Conservation (phyloP, 2,797 vertebrate species). For the Amblyopsis hoosieri region DNA sequence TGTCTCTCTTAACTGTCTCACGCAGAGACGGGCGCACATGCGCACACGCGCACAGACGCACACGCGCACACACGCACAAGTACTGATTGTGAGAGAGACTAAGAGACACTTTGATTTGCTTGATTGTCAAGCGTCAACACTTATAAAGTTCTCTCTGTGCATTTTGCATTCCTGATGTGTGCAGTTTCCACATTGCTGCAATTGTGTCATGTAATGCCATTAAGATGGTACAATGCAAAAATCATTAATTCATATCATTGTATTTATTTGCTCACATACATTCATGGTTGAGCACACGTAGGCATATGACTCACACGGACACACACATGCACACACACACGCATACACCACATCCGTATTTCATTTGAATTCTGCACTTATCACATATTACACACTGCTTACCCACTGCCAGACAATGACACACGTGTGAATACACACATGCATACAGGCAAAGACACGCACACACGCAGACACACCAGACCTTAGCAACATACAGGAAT, state of each 20-base stretch:
- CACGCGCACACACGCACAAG: background rate
- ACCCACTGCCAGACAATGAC: background rate
- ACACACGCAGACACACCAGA: conserved; percentile 29
- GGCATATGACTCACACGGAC: conserved; percentile 14
- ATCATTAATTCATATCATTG: no score
- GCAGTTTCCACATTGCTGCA: no score
- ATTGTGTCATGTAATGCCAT: no score
- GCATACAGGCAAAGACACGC: background rate
- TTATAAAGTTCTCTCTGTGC: no score
- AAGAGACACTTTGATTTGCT: no score
- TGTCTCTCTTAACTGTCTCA: conserved; percentile 15
- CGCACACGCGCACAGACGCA: conserved; percentile 10
- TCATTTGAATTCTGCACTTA: no score
- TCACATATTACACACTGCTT: no score
- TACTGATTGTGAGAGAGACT: no score
- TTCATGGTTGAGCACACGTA: conserved; percentile 10
- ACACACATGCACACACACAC: background rate
- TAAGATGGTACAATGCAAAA: no score
- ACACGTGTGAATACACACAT: conserved; percentile 3
- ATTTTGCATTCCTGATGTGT: no score
- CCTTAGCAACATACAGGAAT: conserved; percentile 70
- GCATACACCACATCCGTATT: background rate
- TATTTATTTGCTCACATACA: no score
- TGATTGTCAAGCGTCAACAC: no score
- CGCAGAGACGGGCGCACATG: conserved; percentile 30